phyloP scores from a whole-genome alignment of 1,140 invertebrate species.

The Diploscapter pachys region DNA sequence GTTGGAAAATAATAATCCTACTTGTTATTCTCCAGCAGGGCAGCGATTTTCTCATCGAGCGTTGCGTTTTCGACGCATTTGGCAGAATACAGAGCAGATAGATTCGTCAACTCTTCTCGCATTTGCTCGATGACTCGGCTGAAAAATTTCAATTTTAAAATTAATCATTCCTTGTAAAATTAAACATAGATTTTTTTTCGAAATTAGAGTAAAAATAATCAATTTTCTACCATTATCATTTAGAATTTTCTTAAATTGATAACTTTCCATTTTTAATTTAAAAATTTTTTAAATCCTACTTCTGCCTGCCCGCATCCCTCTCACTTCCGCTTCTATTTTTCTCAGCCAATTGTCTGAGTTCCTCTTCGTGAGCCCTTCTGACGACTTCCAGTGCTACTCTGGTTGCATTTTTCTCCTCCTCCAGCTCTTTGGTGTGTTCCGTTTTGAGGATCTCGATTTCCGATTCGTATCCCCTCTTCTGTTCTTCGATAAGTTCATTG shows the following conservation, averaged over 20 bases:
- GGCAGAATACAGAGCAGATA: constrained; percentile 83
- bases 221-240: background rate
- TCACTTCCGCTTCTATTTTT: constrained; percentile 13
- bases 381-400: constrained; percentile 77
- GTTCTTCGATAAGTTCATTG: constrained; percentile 42
- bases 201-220: background rate
- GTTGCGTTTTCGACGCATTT: constrained; percentile 84
- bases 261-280: constrained; percentile 14
- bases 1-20: background rate
- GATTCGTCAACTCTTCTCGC: constrained; percentile 76
- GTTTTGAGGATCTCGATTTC: constrained; percentile 42
- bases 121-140: constrained; percentile 72
- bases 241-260: too few relatives aligned
- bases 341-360: constrained; percentile 75
- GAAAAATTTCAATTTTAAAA: background rate
- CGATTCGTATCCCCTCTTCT: constrained; percentile 40
- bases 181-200: constrained; percentile 23
- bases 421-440: constrained; percentile 49
- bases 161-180: constrained; percentile 30
- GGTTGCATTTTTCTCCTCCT: constrained; percentile 55
- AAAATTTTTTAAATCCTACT: constrained; percentile 17
- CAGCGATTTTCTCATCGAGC: constrained; percentile 76
- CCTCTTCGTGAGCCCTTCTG: constrained; percentile 84
- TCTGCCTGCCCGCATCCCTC: constrained; percentile 13
- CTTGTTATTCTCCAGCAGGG: constrained; percentile 62